Conservation (phyloP, 2,888 invertebrate species). For the Leucoma salicis region DNA sequence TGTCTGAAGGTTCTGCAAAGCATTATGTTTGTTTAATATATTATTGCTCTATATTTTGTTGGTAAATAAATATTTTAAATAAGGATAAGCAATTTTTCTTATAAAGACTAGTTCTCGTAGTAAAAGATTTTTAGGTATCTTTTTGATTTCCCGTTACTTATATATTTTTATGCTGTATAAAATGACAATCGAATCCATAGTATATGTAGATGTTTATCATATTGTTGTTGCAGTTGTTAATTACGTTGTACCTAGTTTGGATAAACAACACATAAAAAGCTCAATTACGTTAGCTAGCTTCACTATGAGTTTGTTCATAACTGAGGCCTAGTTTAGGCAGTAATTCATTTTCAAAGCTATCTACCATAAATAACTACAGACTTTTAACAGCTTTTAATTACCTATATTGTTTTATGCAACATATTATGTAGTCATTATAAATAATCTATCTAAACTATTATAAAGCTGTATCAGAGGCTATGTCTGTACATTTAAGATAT, state of each 20-base stretch:
- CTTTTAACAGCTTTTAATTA: not conserved
- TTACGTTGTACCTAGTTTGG: constrained; percentile 25
- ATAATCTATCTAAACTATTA: too few relatives aligned
- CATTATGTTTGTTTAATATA: constrained; percentile 21
- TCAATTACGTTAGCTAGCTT: constrained; percentile 45
- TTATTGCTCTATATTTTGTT: too few relatives aligned
- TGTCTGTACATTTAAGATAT: too few relatives aligned
- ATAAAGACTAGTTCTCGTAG: too few relatives aligned
- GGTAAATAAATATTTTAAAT: too few relatives aligned
- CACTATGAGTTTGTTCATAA: constrained; percentile 41
- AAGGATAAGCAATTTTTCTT: too few relatives aligned
- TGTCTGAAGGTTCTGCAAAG: constrained; percentile 87
- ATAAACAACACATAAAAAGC: constrained; percentile 34
- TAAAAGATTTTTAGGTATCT: too few relatives aligned
- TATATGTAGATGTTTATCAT: constrained; percentile 1
- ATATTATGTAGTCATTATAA: too few relatives aligned
- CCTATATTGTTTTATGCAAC: too few relatives aligned
- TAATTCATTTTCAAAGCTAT: constrained; percentile 40
- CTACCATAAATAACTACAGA: not conserved
- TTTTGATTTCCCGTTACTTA: too few relatives aligned
- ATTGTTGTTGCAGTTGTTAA: constrained; percentile 14
- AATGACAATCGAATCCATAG: not conserved
- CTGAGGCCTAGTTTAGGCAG: constrained; percentile 47
- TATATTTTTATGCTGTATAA: too few relatives aligned
- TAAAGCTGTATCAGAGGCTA: too few relatives aligned